Evolutionary conservation across 2,797 vertebrate species (phyloP).

Genomic region (Scolopax rusticola): DNA sequence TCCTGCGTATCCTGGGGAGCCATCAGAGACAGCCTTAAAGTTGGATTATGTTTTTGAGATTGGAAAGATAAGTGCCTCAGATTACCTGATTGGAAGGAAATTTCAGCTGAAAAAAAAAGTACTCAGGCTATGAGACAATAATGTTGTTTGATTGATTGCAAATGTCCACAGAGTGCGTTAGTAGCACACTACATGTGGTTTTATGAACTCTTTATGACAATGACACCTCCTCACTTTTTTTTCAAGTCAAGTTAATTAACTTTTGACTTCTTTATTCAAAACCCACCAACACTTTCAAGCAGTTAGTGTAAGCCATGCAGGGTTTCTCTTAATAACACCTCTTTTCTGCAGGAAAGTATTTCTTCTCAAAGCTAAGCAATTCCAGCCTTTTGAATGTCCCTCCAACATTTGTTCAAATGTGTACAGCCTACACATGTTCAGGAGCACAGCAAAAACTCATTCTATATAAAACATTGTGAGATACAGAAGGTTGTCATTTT

Average conservation of each 20-base stretch:
- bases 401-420: not conserved
- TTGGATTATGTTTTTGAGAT: not conserved
- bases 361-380: not conserved
- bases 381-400: not conserved
- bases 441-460: not conserved
- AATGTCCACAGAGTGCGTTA: not conserved
- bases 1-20: not conserved
- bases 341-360: not conserved
- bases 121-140: not conserved
- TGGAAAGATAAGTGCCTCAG: not conserved
- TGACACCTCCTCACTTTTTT: not conserved
- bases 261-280: not conserved
- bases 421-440: not conserved
- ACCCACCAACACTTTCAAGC: not conserved
- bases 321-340: not conserved
- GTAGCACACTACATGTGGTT: rapidly evolving
- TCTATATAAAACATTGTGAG: rapidly evolving
- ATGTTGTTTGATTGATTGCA: not conserved
- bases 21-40: not conserved
- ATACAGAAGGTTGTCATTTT: not conserved
- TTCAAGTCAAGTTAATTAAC: not conserved
- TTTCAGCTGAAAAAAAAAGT: not conserved
- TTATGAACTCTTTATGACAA: not conserved
- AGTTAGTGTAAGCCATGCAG: not conserved
- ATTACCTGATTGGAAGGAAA: not conserved